Evolutionary conservation across 2,888 invertebrate genomes (phyloP).

Genomic region (Crematogaster levior): DNA sequence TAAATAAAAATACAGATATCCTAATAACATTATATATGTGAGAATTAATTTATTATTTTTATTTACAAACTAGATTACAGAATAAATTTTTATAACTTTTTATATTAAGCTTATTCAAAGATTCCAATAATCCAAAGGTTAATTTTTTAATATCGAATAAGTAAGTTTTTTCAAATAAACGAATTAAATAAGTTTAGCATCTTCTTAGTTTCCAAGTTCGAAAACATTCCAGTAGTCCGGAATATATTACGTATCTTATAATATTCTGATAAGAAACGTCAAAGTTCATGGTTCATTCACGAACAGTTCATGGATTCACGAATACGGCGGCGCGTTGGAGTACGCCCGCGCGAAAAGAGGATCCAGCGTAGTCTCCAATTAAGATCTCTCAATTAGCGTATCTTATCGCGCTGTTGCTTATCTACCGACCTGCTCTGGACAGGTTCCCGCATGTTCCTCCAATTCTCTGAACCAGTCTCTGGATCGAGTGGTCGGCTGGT

Average conservation of each 20-base stretch:
- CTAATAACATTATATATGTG: neutral
- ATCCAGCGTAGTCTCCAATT: conserved; percentile 76
- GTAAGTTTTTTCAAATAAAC: no score
- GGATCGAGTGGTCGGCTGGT: conserved; percentile 53
- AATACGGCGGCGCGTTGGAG: conserved; percentile 1
- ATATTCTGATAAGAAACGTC: neutral
- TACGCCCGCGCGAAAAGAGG: conserved; percentile 60
- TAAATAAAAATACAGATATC: neutral
- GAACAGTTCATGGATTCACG: neutral
- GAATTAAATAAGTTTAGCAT: neutral
- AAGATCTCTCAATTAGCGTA: conserved; percentile 84
- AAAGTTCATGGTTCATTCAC: no score
- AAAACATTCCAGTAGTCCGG: no score
- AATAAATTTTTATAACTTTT: neutral
- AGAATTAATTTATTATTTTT: neutral
- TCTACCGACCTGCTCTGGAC: conserved; percentile 66
- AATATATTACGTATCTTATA: neutral
- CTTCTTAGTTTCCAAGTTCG: neutral
- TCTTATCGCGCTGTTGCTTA: conserved; percentile 80
- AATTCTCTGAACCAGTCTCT: conserved; percentile 50
- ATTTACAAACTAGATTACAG: neutral
- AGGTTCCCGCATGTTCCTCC: conserved; percentile 67
- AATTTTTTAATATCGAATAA: no score
- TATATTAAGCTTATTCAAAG: no score
- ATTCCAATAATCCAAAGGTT: neutral